Conservation (phyloP, 2,888 invertebrate genomes). For the Epicampocera succincta region DNA sequence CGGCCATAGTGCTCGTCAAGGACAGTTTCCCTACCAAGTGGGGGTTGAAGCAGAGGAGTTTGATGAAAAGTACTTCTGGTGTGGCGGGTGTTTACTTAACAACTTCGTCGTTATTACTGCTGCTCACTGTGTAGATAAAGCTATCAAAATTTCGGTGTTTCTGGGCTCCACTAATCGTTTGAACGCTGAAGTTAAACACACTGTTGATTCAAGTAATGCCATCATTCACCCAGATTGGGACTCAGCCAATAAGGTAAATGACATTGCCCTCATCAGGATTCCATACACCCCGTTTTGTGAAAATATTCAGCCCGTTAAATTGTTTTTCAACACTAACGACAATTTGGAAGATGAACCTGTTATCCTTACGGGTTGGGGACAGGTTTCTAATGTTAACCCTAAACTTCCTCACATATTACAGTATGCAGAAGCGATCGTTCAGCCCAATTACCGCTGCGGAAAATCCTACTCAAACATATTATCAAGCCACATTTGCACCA, state of each 20-base stretch:
- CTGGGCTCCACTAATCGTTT: background rate
- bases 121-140: background rate
- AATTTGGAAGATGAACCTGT: too few relatives aligned
- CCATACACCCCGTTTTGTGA: background rate
- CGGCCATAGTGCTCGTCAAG: too few relatives aligned
- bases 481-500: background rate
- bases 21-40: too few relatives aligned
- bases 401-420: too few relatives aligned
- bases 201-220: background rate
- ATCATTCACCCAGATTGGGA: background rate
- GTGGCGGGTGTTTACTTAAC: background rate
- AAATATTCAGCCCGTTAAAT: background rate
- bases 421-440: too few relatives aligned
- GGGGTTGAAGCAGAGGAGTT: too few relatives aligned
- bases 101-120: background rate
- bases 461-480: too few relatives aligned
- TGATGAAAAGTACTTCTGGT: background rate
- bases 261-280: background rate
- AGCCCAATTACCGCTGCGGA: too few relatives aligned
- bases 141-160: background rate
- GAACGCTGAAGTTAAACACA: background rate
- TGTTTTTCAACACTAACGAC: background rate
- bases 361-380: too few relatives aligned
- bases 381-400: too few relatives aligned
- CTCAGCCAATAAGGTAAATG: background rate